Conservation (phyloP, 2,113 vertebrate genomes). For the Percopsis transmontana region DNA sequence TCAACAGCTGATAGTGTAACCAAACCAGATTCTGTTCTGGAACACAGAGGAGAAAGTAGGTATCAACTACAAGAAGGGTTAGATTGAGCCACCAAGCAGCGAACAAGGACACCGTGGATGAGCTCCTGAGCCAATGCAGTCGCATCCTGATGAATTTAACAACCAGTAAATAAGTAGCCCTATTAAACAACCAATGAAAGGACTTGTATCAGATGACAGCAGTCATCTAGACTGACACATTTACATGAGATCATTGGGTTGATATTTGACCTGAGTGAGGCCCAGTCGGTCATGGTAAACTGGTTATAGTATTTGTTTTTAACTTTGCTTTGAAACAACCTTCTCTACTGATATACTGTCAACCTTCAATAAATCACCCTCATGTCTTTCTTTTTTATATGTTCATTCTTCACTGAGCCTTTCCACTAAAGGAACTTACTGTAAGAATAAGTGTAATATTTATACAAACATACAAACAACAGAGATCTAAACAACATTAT, state of each 20-base stretch:
- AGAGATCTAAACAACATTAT: background rate
- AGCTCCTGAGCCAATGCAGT: background rate
- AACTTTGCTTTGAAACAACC: background rate
- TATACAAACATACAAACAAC: background rate
- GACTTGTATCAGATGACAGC: slow-evolving; percentile 24
- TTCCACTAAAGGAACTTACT: background rate
- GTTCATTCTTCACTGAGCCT: background rate
- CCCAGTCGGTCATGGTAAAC: background rate
- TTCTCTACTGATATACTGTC: too few species aligned
- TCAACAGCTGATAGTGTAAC: slow-evolving; percentile 27
- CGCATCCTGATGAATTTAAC: slow-evolving; percentile 3
- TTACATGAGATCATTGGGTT: slow-evolving; percentile 23
- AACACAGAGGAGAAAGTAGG: slow-evolving; percentile 30
- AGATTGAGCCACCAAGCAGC: background rate
- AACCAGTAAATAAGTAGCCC: background rate
- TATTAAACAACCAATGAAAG: slow-evolving; percentile 25
- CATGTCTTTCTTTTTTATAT: background rate
- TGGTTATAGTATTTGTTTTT: background rate
- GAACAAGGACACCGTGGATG: background rate
- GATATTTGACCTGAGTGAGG: slow-evolving; percentile 9
- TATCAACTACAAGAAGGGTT: background rate
- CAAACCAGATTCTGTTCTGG: background rate
- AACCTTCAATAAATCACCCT: too few species aligned
- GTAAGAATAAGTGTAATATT: background rate
- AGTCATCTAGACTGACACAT: slow-evolving; percentile 21